Base-by-base conservation (phyloP, 2,113 vertebrate genomes). In the Ornithorhynchus anatinus region DNA sequence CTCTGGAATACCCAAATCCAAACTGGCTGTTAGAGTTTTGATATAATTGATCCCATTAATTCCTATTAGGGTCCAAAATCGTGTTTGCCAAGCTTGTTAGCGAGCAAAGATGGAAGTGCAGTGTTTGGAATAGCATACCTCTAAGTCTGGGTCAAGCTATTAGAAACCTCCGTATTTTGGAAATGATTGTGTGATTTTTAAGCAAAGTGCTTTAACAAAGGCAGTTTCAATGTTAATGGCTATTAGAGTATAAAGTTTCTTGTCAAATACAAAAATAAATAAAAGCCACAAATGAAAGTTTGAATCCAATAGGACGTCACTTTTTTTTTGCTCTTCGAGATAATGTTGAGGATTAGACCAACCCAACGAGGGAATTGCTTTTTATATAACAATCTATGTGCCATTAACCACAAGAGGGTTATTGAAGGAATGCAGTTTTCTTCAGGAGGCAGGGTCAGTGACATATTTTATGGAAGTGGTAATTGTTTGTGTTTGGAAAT, bases 371-470 rank as follows among this genome's bases (percentile, higher is more conserved):
- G 31, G 2, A 44, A 37, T 48, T 72, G 25, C 47, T 66, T 58
- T 80, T 39, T 52, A 20, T 25, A 19, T 5, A 7, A 53, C 53
- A 25, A 47, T 32, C 56, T 39, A 73, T 29, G 35, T 78, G 77
- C 65, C 25, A 60, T 48, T 37, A 48, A 74, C 37, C 52, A 38
- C 48, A 16, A 35, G 42, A 37, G 4, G 19, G 0, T 57, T 62
- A 64, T 39, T 74, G 76, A 65, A 3, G 14, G 47, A 39, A 45
- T 86, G 17, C 25, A 80, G 40, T 65, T 82, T 81, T 80, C 73
- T 63, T 63, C 59, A 45, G 47, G 23, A 75, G 65, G 54, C 51
- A 69, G 35, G 11, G 43, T 63, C 43, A 60, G 48, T 43, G 85
- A 81, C 64, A 47, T 72, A 15, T 75, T 80, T 69, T 42, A 85